Evolutionary conservation across 2,888 invertebrate genomes (phyloP).

Genomic region (Zaprionus obscuricornis): DNA sequence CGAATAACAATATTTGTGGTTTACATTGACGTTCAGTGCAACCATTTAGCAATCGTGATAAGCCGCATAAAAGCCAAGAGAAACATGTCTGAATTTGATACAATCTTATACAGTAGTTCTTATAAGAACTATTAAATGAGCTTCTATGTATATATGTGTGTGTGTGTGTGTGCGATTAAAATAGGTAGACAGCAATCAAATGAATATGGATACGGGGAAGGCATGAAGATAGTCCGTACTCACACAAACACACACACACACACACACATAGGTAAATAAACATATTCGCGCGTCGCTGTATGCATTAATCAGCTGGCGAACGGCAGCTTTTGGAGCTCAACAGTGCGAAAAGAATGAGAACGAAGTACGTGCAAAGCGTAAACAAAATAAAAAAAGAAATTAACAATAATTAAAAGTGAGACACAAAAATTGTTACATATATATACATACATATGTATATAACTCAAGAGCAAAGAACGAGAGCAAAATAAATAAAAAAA

Average conservation of each 20-base stretch:
- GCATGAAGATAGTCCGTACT: conserved; percentile 25
- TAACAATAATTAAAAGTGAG: conserved; percentile 36
- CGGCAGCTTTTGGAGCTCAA: conserved; percentile 14
- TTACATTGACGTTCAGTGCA: conserved; percentile 49
- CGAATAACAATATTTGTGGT: conserved; percentile 53
- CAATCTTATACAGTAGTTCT: conserved; percentile 1
- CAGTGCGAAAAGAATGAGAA: conserved; percentile 17
- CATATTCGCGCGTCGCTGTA: neutral
- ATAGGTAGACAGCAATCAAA: conserved; percentile 4
- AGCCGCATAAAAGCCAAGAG: conserved; percentile 46
- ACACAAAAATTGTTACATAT: conserved; percentile 25
- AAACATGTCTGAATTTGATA: conserved; percentile 29
- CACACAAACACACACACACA: conserved; percentile 1
- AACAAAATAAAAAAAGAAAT: conserved; percentile 28
- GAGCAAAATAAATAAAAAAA: conserved; percentile 20
- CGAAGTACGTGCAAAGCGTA: conserved; percentile 34
- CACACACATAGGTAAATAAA: neutral
- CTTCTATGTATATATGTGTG: neutral
- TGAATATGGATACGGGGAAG: conserved; percentile 19
- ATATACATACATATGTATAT: too few species aligned
- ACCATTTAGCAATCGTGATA: conserved; percentile 36
- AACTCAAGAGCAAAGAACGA: too few species aligned
- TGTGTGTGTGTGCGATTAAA: conserved; percentile 11
- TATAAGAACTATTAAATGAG: conserved; percentile 6
- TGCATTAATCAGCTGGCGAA: conserved; percentile 49